Evolutionary conservation across 2,113 vertebrate species (phyloP), one percentile per base, ranked within the genome.

Genomic region (Pithys albifrons): DNA sequence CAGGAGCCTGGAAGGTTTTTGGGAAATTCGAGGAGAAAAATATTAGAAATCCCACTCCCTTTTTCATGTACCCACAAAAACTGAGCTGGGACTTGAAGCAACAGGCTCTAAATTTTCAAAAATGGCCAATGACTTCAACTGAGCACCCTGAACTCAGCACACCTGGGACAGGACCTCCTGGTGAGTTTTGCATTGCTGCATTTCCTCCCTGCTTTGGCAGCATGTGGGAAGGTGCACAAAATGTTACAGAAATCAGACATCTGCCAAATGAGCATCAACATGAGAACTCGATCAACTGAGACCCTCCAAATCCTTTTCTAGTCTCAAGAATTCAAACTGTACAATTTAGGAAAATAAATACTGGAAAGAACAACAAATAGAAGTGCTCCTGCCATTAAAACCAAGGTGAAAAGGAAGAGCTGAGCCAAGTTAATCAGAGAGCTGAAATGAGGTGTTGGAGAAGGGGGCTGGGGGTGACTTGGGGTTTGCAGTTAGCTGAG

Each of bases 391-490:
- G 91, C 72, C 65, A 69, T 80, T 52, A 78, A 86, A 94, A 94
- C 86, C 15, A 93, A 96, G 96, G 93, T 83, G 76, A 71, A 93
- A 90, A 95, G 64, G 90, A 96, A 85, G 83, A 91, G 66, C 79
- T 78, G 86, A 84, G 85, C 73, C 85, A 94, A 91, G 80, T 94
- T 94, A 95, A 94, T 92, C 93, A 91, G 88, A 86, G 75, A 74
- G 75, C 51, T 93, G 88, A 91, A 94, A 93, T 92, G 75, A 88
- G 90, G 94, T 90, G 79, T 48, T 91, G 92, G 86, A 81, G 79
- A 88, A 96, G 65, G 73, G 76, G 90, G 69, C 86, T 1, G 0
- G 37, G 83, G 72, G 79, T 92, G 96, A 93, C 65, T 29, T 61
- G 83, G 77, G 62, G 72, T 72, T 94, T 95, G 95, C 95, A 96